These are phyloP conservation scores for Mizuhopecten yessoensis DNA, from an alignment of 1,140 invertebrate genomes.

Conservation along the genomic window DNA sequence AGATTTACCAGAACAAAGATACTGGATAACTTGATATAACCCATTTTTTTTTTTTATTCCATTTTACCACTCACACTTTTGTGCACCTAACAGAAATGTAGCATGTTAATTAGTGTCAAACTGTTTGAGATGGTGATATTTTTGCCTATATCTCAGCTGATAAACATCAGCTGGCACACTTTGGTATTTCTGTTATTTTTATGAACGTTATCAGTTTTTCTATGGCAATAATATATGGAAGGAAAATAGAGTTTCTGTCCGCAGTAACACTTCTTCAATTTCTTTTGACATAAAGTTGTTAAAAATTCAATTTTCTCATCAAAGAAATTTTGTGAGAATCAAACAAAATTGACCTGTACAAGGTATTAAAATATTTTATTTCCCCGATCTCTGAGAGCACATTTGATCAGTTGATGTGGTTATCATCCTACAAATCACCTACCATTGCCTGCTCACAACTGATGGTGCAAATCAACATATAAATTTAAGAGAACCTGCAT, in stretches of 20 bases:
- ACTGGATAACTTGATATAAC: not conserved
- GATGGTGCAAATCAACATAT: too few species aligned
- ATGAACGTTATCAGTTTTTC: not conserved
- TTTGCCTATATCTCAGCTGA: not conserved
- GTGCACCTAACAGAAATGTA: not conserved
- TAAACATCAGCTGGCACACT: not conserved
- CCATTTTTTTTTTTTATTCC: not conserved
- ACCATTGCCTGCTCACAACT: too few species aligned
- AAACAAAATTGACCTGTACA: too few species aligned
- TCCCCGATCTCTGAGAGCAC: too few species aligned
- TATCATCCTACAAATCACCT: too few species aligned
- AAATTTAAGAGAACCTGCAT: too few species aligned
- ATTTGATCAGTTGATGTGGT: too few species aligned
- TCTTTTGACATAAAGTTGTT: not conserved
- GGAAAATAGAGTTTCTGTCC: not conserved
- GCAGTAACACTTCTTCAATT: not conserved
- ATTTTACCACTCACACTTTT: not conserved
- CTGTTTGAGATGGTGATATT: not conserved
- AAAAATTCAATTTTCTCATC: too few species aligned
- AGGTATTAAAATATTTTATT: too few species aligned
- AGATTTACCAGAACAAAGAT: not conserved
- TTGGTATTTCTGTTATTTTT: slow-evolving; percentile 40
- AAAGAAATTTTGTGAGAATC: not conserved
- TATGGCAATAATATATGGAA: not conserved
- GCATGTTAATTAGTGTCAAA: not conserved